phyloP scores from a whole-genome alignment of 2,888 invertebrate genomes.

The Drosophila testacea region DNA sequence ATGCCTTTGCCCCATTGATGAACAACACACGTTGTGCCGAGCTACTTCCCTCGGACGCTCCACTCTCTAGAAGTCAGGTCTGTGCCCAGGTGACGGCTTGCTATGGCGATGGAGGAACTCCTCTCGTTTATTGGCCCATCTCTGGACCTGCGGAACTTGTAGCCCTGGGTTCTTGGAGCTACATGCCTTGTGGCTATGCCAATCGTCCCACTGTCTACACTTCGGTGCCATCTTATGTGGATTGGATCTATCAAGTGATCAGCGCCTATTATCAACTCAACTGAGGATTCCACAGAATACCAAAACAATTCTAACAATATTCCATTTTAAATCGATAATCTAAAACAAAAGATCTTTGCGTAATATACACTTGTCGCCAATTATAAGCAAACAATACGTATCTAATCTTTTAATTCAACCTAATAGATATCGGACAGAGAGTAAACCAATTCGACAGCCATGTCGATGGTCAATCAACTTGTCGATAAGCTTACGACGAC shows the following conservation, averaged over 20 bases:
- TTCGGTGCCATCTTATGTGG: conserved; percentile 60
- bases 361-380: conserved; percentile 37
- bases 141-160: conserved; percentile 67
- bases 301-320: neutral
- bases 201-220: conserved; percentile 73
- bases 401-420: conserved; percentile 42
- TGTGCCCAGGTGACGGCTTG: conserved; percentile 72
- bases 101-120: conserved; percentile 80
- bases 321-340: conserved; percentile 2
- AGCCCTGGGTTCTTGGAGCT: conserved; percentile 77
- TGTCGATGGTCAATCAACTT: conserved; percentile 10
- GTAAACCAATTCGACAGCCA: conserved; percentile 1
- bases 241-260: conserved; percentile 76
- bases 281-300: conserved; percentile 15
- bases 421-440: conserved; percentile 16
- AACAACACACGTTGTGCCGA: conserved; percentile 48
- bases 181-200: conserved; percentile 77
- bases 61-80: conserved; percentile 59
- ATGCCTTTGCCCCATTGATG: conserved; percentile 63
- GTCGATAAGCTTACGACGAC: conserved; percentile 36
- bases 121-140: conserved; percentile 72
- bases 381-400: conserved; percentile 46
- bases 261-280: conserved; percentile 74
- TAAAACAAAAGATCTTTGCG: conserved; percentile 40
- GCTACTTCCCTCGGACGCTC: conserved; percentile 68